Conservation (phyloP, 2,797 vertebrate species). For the Echeneis naucrates region DNA sequence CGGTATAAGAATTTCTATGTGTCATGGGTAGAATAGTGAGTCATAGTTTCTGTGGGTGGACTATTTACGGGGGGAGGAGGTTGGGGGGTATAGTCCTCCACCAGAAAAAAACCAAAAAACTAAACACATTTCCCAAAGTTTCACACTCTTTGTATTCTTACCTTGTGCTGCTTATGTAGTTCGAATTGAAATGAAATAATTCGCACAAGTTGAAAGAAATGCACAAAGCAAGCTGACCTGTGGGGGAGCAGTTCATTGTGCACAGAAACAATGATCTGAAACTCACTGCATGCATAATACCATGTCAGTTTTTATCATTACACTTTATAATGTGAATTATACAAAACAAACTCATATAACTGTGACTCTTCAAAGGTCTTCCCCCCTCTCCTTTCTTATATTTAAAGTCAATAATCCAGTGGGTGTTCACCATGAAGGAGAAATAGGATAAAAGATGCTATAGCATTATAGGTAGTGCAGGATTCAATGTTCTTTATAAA, state of each 20-base stretch:
- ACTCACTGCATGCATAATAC: conserved; percentile 55
- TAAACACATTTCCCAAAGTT: conserved; percentile 3
- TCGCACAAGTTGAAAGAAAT: conserved; percentile 41
- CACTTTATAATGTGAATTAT: conserved; percentile 12
- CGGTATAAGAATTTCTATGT: conserved; percentile 1
- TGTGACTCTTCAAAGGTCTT: background rate
- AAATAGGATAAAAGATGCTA: background rate
- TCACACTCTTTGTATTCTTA: background rate
- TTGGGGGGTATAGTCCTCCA: background rate
- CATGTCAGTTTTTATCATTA: conserved; percentile 8
- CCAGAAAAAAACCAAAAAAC: background rate
- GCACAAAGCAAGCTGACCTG: conserved; percentile 58
- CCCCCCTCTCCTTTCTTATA: background rate
- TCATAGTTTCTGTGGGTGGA: conserved; percentile 40
- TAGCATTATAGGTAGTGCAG: background rate
- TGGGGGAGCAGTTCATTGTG: conserved; percentile 56
- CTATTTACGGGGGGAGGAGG: conserved; percentile 7
- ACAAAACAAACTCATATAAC: conserved; percentile 8
- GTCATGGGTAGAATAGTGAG: conserved; percentile 25
- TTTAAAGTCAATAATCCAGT: background rate
- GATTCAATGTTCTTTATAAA: background rate
- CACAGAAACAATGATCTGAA: conserved; percentile 38
- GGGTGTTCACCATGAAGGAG: background rate
- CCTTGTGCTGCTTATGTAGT: conserved; percentile 19
- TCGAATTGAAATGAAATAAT: conserved; percentile 52